Base-by-base conservation (phyloP, 1,140 invertebrate genomes). In the Wasmannia auropunctata region DNA sequence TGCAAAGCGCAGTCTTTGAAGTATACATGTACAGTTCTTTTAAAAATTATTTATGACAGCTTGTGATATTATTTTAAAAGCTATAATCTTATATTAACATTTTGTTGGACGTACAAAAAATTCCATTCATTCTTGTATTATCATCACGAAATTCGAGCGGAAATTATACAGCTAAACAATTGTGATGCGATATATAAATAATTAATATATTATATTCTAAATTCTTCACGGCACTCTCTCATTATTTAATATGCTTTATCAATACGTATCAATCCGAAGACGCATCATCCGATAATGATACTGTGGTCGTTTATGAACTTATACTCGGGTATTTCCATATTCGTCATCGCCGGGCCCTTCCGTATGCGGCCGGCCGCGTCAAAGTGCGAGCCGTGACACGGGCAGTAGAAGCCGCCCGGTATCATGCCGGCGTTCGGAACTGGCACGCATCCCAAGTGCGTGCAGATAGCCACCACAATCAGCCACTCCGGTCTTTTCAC, bases 311-410 rank as follows among this genome's bases (percentile, higher is more conserved):
- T 95, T 43, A 95, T 86, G 91, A 98, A 98, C 86, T 95, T 92
- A 93, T 98, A 97, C 31, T 95, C 93, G 31, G 98, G 98, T 62
- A 98, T 96, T 94, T 98, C 97, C 83, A 99, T 94, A 93, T 98
- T 99, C 0, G 97, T 94, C 40, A 98, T 98, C 40, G 98, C 98
- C 28, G 98, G 98, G 25, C 98, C 98, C 95, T 98, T 98, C 16
- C 98, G 96, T 87, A 98, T 97, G 86, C 98, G 95, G 3, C 98
- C 98, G 51, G 98, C 96, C 22, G 96, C 97, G 93, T 99, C 98
- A 92, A 98, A 99, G 94, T 99, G 98, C 81, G 98, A 98, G 34
- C 98, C 98, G 91, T 99, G 98, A 93, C 98, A 99, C 0, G 98
- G 98, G 93, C 98, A 99, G 74, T 88, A 94, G 93, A 98, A 99